Evolutionary conservation across 2,888 invertebrate genomes (phyloP).

Genomic region (Lagria hirta): DNA sequence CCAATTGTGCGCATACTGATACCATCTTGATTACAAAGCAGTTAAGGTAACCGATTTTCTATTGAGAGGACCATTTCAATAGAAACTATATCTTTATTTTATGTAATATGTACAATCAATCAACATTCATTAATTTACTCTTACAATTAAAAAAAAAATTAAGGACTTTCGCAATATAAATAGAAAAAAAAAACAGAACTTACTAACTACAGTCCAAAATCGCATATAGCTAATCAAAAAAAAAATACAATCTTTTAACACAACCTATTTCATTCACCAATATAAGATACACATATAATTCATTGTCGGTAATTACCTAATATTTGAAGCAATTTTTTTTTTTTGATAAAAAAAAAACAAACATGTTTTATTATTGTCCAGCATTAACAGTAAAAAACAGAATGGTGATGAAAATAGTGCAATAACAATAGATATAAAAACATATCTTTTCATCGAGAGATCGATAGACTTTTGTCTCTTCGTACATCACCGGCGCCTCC

Average conservation of each 20-base stretch:
- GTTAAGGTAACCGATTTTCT: too few species aligned
- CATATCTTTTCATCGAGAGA: conserved; percentile 68
- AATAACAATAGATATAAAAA: conserved; percentile 5
- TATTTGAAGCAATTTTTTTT: neutral
- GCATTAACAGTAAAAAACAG: neutral
- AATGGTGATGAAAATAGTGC: neutral
- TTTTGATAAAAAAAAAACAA: conserved; percentile 2
- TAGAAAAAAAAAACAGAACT: conserved; percentile 15
- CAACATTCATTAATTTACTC: too few species aligned
- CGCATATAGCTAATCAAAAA: neutral
- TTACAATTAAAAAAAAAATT: too few species aligned
- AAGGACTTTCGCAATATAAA: too few species aligned
- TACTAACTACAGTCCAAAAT: conserved; percentile 15
- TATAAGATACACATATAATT: conserved; percentile 1
- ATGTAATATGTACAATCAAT: too few species aligned
- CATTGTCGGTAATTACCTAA: too few species aligned
- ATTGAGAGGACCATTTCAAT: too few species aligned
- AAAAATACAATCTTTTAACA: conserved; percentile 15
- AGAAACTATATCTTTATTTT: too few species aligned
- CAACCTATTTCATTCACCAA: conserved; percentile 6
- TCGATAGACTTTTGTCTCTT: conserved; percentile 70
- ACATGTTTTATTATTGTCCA: neutral
- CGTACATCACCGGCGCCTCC: conserved; percentile 57
- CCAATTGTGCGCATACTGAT: too few species aligned
- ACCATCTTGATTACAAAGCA: too few species aligned